Conservation (phyloP, 2,888 invertebrate genomes). For the Rambutsinella grinnellia region DNA sequence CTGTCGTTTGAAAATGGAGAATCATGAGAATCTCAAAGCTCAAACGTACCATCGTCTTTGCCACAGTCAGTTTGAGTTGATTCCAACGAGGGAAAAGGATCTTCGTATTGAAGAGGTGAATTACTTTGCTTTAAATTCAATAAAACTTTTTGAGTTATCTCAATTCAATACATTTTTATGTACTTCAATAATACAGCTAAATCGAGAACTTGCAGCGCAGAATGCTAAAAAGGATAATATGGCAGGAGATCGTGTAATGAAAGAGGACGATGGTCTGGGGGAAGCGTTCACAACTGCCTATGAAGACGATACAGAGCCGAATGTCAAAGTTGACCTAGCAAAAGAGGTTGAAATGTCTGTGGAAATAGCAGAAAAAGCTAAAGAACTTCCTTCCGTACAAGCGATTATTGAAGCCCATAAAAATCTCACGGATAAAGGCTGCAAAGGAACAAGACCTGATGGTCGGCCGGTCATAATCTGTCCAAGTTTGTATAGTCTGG, state of each 20-base stretch:
- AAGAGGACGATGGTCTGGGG: neutral
- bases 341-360: neutral
- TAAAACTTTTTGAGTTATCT: no score
- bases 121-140: neutral
- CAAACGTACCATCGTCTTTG: slow-evolving; percentile 22
- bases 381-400: slow-evolving; percentile 16
- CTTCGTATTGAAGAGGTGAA: slow-evolving; percentile 17
- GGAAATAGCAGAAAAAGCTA: neutral
- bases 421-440: slow-evolving; percentile 28
- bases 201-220: neutral
- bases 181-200: no score
- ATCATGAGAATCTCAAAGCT: slow-evolving; percentile 35
- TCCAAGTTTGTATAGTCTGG: slow-evolving; percentile 54
- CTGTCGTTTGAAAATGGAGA: slow-evolving; percentile 33
- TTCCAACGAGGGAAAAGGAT: slow-evolving; percentile 10
- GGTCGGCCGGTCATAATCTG: slow-evolving; percentile 49
- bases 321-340: neutral
- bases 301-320: neutral
- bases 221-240: neutral
- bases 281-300: no score
- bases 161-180: no score
- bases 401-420: slow-evolving; percentile 39
- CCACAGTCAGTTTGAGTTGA: slow-evolving; percentile 35
- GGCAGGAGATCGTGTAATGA: neutral
- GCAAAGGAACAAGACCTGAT: slow-evolving; percentile 11